Conservation (phyloP, 2,888 invertebrate genomes). For the Onthophagus sagittarius region DNA sequence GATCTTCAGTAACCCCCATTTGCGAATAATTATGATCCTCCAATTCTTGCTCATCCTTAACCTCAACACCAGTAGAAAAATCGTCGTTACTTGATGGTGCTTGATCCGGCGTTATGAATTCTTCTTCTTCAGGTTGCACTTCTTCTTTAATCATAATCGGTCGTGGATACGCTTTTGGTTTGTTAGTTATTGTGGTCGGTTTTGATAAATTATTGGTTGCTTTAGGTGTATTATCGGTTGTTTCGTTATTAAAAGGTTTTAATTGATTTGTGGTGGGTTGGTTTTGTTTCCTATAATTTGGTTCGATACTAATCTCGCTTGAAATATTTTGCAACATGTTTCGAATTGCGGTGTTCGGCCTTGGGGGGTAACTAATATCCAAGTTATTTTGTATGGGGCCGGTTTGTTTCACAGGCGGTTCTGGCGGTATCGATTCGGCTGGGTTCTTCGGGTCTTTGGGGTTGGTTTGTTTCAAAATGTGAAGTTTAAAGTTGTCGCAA, state of each 20-base stretch:
- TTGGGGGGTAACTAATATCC: neutral
- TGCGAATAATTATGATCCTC: neutral
- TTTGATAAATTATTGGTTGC: neutral
- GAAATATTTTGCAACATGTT: conserved; percentile 3
- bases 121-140: neutral
- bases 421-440: too few species aligned
- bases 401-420: neutral
- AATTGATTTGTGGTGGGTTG: neutral
- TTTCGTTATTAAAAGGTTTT: too few species aligned
- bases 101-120: neutral
- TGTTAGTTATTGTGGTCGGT: neutral
- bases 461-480: neutral
- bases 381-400: neutral
- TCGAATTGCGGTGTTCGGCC: neutral
- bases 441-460: too few species aligned
- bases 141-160: neutral
- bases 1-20: neutral
- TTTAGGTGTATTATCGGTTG: neutral
- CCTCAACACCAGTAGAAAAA: neutral
- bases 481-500: neutral
- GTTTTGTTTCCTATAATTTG: neutral
- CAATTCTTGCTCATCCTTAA: neutral
- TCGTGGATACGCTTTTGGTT: neutral
- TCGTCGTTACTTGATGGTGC: neutral
- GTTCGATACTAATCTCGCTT: conserved; percentile 3